Evolutionary conservation across 2,797 vertebrate species (phyloP), one percentile per base, ranked within the genome.

Genomic region (Sebastes goodei): DNA sequence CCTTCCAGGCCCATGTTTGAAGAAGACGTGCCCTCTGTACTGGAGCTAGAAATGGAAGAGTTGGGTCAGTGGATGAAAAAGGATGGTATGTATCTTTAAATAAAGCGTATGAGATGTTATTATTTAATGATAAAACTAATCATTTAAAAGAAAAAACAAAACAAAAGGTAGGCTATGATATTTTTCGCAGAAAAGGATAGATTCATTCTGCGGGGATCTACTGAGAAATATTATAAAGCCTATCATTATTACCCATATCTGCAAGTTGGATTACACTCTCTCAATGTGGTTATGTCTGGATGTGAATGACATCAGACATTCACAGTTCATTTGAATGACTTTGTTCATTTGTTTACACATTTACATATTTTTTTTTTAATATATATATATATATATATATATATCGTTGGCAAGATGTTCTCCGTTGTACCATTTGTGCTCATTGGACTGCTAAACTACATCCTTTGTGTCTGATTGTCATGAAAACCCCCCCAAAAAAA

Each of bases 1-100:
- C 35, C 25, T 57, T 78, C 56, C 82, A 99, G 99, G 93, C 99
- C 98, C 68, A 99, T 98, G 96, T 99, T 99, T 95, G 99, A 99
- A 88, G 99, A 99, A 70, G 99, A 99, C 49, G 97, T 99, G 0
- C 98, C 98, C 11, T 99, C 99, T 55, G 99, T 99, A 7, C 96
- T 99, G 95, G 99, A 99, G 92, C 94, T 99, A 70, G 99, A 99
- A 92, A 98, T 99, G 98, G 98, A 99, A 71, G 98, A 99, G 76
- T 93, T 99, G 38, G 97, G 97, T 85, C 97, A 98, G 35, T 99
- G 97, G 98, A 98, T 99, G 96, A 95, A 96, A 90, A 97, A 95
- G 92, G 97, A 96, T 1, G 94, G 98, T 99, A 93, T 2, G 83
- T 76, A 53, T 66, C 25, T 56, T 23, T 17, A 65, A 46, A 65